Percentiles rank a stretch among this genome's conserved stretches.
Evolutionary conservation across 2,113 vertebrate genomes (phyloP).

Genomic region (Eurystomus gularis): DNA sequence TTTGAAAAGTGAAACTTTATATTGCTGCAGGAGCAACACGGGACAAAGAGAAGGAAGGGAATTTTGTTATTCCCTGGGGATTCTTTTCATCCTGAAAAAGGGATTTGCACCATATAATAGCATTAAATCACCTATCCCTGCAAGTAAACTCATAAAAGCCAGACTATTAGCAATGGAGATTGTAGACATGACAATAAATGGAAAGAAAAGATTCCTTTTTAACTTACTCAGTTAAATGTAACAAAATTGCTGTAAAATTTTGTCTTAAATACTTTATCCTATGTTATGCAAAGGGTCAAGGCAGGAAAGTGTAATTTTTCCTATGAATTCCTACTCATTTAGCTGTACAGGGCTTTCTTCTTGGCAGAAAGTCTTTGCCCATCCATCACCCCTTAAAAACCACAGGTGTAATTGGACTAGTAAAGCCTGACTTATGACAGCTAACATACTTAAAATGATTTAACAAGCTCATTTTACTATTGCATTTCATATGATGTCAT

Average conservation of each 20-base stretch:
- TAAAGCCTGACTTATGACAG: neutral
- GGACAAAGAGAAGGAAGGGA: neutral
- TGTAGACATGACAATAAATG: neutral
- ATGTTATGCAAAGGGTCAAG: neutral
- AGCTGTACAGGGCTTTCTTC: neutral
- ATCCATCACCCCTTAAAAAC: neutral
- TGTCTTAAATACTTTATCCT: neutral
- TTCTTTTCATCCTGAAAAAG: neutral
- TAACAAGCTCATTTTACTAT: neutral
- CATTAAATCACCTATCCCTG: constrained; percentile 14
- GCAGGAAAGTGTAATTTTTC: neutral
- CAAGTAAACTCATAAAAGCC: neutral
- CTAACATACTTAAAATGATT: neutral
- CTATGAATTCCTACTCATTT: neutral
- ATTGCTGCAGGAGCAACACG: neutral
- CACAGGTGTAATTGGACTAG: neutral
- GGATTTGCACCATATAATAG: neutral
- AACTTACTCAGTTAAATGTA: neutral
- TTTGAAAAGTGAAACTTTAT: neutral
- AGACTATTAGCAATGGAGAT: neutral
- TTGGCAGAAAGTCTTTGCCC: neutral
- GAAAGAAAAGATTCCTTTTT: neutral
- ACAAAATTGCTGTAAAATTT: neutral
- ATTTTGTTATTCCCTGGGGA: neutral
- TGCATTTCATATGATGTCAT: neutral